Evolutionary conservation across 1,140 invertebrate genomes (phyloP), one percentile per base, ranked within the genome.

Genomic region (Lepidostoma basale): DNA sequence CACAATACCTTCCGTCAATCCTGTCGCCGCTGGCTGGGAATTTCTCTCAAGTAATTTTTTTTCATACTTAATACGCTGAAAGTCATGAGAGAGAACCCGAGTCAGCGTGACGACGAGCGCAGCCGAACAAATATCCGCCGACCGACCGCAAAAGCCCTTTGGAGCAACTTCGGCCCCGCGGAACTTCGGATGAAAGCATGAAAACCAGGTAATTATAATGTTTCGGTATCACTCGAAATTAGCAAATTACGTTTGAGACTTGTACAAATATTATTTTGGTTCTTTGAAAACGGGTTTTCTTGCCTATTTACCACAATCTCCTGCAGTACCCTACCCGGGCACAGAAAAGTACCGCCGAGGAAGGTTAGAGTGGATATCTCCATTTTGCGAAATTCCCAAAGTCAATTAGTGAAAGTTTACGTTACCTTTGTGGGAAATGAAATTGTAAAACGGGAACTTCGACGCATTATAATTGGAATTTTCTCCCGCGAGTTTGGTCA

Each of bases 321-420:
- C 14, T 36, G 33, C 33, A 36, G 14, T 36, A 36, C 5, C 1
- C 9, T 36, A 6, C 10, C n/a, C 33, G 33, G 33, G 33, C 14
- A 36, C 33, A 36, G 10, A n/a, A n/a, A n/a, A n/a, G n/a, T n/a
- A n/a, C 5, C 10, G 33, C 9, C 33, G 33, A 36, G 33, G n/a
- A 36, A 36, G 33, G 33, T 36, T 49, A 12, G 20, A 49, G 22
- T 49, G 25, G n/a, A n/a, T n/a, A n/a, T n/a, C n/a, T n/a, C n/a
- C 45, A 23, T 49, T 49, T 26, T 47, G n/a, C 45, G 14, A 49
- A 49, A 10, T 49, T 49, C 45, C 20, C 22, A 49, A 49, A 49
- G 45, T 49, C 45, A 49, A 49, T 49, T 49, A 49, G 45, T 49
- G 45, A 49, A 49, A 49, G 45, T 49, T 49, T 49, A 49, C 45